Conservation (phyloP, 2,888 invertebrate species). For the Acanthosepion esculentum region DNA sequence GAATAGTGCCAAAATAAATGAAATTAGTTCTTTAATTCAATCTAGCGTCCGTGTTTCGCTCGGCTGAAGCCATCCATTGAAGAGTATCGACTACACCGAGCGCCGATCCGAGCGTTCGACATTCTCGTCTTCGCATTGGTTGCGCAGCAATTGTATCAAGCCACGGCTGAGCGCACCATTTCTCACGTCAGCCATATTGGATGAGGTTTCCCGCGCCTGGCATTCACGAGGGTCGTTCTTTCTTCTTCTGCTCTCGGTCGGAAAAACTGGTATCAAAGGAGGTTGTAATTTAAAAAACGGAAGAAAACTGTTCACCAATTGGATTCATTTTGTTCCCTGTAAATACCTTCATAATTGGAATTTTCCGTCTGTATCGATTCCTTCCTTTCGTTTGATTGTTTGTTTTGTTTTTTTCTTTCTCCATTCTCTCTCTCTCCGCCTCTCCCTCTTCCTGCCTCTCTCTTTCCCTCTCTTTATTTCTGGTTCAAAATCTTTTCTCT, state of each 20-base stretch:
- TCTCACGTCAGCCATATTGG: slow-evolving; percentile 9
- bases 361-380: background rate
- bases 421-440: background rate
- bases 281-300: slow-evolving; percentile 20
- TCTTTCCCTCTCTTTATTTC: background rate
- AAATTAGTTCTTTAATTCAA: slow-evolving; percentile 33
- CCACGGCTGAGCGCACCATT: slow-evolving; percentile 33
- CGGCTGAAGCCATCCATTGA: background rate
- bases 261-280: slow-evolving; percentile 33
- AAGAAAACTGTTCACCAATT: slow-evolving; percentile 22
- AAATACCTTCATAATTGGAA: background rate
- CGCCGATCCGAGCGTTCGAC: background rate
- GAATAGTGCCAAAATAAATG: slow-evolving; percentile 12
- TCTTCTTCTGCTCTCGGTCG: slow-evolving; percentile 12
- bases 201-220: slow-evolving; percentile 17
- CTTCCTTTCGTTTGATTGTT: background rate
- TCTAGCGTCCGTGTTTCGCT: slow-evolving; percentile 33
- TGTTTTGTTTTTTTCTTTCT: background rate
- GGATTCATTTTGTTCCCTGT: slow-evolving; percentile 33
- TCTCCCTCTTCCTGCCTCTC: background rate
- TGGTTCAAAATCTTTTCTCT: background rate
- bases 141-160: background rate
- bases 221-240: background rate
- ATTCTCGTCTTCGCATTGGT: background rate
- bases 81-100: background rate